Conservation (phyloP, 2,113 vertebrate genomes). For the Chionodraco myersi region DNA sequence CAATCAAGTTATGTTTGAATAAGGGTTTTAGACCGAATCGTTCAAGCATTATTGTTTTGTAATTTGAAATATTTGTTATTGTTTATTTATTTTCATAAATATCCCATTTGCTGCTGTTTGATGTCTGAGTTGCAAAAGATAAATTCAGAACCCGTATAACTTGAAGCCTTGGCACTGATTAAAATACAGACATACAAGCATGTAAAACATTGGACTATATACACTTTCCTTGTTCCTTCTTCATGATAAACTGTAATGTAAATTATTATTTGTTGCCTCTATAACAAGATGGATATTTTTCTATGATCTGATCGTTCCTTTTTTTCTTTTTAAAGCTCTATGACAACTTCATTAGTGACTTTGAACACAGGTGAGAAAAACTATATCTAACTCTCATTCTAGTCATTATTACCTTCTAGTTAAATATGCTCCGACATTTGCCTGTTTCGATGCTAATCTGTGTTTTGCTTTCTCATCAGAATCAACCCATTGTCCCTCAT, state of each 20-base stretch:
- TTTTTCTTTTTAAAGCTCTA: constrained; percentile 88
- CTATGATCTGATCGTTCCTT: background rate
- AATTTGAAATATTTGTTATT: background rate
- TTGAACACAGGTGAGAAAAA: constrained; percentile 93
- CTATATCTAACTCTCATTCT: background rate
- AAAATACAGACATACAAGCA: background rate
- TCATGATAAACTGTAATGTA: background rate
- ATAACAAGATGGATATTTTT: background rate
- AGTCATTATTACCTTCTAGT: background rate
- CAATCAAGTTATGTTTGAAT: background rate
- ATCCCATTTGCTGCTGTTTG: too few species aligned
- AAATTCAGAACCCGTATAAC: background rate
- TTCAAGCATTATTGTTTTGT: background rate
- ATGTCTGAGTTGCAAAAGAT: background rate
- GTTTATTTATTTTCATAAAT: too few species aligned
- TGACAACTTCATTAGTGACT: constrained; percentile 97
- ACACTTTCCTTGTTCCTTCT: too few species aligned
- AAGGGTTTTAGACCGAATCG: too few species aligned
- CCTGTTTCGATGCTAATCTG: background rate
- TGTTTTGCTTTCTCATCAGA: constrained; percentile 75
- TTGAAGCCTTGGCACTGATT: background rate
- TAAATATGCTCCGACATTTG: background rate
- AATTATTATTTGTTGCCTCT: background rate
- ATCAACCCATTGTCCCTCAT: constrained; percentile 97
- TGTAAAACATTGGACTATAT: too few species aligned